Percentiles rank a stretch among this genome's conserved stretches.
These are phyloP conservation scores for Scaptomyza polygonia DNA, from an alignment of 2,888 invertebrate species.

Conservation along the genomic window DNA sequence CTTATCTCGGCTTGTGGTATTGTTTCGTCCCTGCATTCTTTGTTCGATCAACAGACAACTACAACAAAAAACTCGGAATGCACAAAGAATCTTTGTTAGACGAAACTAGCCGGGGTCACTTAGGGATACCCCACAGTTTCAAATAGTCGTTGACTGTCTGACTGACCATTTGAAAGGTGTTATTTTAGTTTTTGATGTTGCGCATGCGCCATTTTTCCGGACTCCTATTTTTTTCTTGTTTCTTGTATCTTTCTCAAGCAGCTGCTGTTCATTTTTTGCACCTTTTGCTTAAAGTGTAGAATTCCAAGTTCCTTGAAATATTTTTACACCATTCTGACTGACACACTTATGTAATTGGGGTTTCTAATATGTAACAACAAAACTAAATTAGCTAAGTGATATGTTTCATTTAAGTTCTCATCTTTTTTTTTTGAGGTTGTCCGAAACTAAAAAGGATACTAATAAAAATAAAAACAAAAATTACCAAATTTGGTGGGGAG, in stretches of 20 bases:
- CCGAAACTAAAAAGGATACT: too few species aligned
- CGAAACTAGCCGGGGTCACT: slow-evolving; percentile 66
- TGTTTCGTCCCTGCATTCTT: slow-evolving; percentile 58
- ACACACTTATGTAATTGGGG: too few species aligned
- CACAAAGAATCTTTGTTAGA: slow-evolving; percentile 48
- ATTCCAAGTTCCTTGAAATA: neutral
- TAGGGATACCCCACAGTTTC: slow-evolving; percentile 49
- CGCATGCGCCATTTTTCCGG: slow-evolving; percentile 37
- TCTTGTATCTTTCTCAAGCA: slow-evolving; percentile 21
- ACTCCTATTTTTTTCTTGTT: slow-evolving; percentile 5
- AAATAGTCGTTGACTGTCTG: slow-evolving; percentile 41
- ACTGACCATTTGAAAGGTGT: slow-evolving; percentile 77
- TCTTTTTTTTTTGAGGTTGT: too few species aligned
- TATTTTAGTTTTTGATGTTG: slow-evolving; percentile 65
- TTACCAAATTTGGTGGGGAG: too few species aligned
- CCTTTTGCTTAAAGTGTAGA: slow-evolving; percentile 26
- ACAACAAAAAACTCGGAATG: slow-evolving; percentile 32
- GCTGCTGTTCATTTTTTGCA: slow-evolving; percentile 57
- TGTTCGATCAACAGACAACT: slow-evolving; percentile 29
- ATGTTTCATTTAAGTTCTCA: too few species aligned
- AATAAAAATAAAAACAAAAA: too few species aligned
- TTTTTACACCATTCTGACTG: neutral
- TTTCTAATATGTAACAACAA: too few species aligned
- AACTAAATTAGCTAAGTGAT: too few species aligned
- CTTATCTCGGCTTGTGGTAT: slow-evolving; percentile 78